These are phyloP conservation scores for Motacilla tschutschensis DNA, from an alignment of 2,113 vertebrate genomes.

Conservation along the genomic window DNA sequence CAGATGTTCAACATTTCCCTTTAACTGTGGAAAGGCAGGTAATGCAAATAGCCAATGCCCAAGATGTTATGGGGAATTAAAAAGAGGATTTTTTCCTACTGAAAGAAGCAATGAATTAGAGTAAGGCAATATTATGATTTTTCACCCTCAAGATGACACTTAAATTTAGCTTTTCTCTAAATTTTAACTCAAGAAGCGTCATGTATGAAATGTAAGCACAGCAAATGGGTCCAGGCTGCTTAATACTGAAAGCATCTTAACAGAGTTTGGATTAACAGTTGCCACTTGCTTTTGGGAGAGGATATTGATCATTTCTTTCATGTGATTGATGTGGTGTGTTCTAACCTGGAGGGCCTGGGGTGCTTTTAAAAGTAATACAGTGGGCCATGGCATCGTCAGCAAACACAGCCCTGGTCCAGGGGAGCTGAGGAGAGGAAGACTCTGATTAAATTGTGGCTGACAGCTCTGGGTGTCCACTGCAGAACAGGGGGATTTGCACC, in stretches of 20 bases:
- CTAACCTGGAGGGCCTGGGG: neutral
- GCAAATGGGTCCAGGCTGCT: neutral
- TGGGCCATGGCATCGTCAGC: neutral
- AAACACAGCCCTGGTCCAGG: neutral
- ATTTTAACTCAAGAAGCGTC: neutral
- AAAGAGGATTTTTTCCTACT: neutral
- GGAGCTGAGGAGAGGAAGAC: neutral
- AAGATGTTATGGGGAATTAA: neutral
- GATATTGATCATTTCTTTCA: neutral
- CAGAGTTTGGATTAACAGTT: neutral
- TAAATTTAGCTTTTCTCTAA: neutral
- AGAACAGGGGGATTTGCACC: conserved; percentile 1
- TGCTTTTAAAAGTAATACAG: neutral
- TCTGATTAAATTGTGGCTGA: neutral
- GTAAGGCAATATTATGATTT: neutral
- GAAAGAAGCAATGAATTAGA: neutral
- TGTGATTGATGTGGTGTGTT: neutral
- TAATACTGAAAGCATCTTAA: neutral
- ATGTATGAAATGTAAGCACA: neutral
- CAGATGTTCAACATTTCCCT: neutral
- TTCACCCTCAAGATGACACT: neutral
- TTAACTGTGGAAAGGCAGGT: neutral
- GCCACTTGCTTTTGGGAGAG: neutral
- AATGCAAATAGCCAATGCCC: neutral
- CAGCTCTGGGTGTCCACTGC: neutral